Percentiles rank a stretch among this genome's conserved stretches.
These are phyloP conservation scores for Microcebus griseorufus DNA, from an alignment of 2,113 vertebrate genomes.

Conservation along the genomic window DNA sequence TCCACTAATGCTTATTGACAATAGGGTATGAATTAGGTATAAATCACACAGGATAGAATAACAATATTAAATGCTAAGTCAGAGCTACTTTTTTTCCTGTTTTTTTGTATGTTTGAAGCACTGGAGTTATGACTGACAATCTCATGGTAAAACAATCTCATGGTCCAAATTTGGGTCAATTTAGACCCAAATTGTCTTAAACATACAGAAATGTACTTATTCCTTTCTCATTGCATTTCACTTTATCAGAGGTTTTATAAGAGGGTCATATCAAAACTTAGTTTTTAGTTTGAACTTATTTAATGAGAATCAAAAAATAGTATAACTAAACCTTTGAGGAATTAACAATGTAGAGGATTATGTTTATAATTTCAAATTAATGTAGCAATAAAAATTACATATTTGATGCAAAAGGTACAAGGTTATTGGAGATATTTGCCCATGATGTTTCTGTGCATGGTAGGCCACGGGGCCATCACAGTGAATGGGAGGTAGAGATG, in stretches of 20 bases:
- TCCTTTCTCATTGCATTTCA: background rate
- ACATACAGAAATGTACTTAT: background rate
- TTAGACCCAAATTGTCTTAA: background rate
- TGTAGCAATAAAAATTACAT: background rate
- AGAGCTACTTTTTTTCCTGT: background rate
- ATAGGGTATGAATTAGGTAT: background rate
- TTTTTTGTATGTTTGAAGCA: background rate
- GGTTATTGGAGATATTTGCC: background rate
- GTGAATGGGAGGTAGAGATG: background rate
- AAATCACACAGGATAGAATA: background rate
- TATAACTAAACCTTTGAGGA: background rate
- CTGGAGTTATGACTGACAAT: background rate
- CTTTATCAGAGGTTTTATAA: background rate
- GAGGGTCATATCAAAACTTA: background rate
- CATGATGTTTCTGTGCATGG: background rate
- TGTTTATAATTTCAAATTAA: background rate
- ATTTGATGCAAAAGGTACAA: background rate
- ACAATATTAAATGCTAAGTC: background rate
- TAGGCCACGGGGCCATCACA: rapidly evolving
- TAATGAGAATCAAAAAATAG: background rate
- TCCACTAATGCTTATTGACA: background rate
- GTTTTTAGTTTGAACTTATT: background rate
- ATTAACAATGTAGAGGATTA: background rate
- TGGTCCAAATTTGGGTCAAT: background rate
- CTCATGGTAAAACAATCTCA: background rate